A percentile compares a stretch with the other conserved stretches of the same genome.
These are phyloP conservation scores for Aldabrachelys gigantea DNA, from an alignment of 2,113 vertebrate genomes.

Conservation along the genomic window DNA sequence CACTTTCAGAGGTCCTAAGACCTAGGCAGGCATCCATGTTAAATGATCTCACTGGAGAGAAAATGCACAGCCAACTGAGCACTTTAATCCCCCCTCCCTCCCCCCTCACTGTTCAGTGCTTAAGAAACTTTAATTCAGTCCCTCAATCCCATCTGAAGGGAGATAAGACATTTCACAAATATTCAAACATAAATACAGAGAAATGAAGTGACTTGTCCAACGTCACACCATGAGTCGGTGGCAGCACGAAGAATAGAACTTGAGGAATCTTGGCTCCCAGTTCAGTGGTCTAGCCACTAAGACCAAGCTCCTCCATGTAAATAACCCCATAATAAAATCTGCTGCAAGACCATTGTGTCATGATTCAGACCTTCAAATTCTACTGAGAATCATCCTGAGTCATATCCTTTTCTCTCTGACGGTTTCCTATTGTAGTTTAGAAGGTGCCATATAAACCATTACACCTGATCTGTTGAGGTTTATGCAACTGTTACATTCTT, in stretches of 20 bases:
- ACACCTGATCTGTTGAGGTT: not conserved
- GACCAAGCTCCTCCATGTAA: accelerated
- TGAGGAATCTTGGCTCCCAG: not conserved
- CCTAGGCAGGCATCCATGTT: not conserved
- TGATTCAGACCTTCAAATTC: not conserved
- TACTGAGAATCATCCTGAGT: not conserved
- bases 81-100: not conserved
- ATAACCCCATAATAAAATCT: not conserved
- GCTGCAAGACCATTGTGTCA: not conserved
- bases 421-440: not conserved
- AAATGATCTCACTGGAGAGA: not conserved
- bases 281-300: not conserved
- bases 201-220: not conserved
- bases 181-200: not conserved
- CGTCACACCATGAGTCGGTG: not conserved
- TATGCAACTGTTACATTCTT: not conserved
- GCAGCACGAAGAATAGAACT: not conserved
- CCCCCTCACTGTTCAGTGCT: not conserved
- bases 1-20: not conserved
- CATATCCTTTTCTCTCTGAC: not conserved
- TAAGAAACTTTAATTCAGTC: not conserved
- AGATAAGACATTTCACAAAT: not conserved
- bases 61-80: not conserved
- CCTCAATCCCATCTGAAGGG: not conserved
- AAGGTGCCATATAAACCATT: not conserved